These are phyloP conservation scores for Ennomos fuscantarius DNA, from an alignment of 2,888 invertebrate genomes.

Conservation along the genomic window DNA sequence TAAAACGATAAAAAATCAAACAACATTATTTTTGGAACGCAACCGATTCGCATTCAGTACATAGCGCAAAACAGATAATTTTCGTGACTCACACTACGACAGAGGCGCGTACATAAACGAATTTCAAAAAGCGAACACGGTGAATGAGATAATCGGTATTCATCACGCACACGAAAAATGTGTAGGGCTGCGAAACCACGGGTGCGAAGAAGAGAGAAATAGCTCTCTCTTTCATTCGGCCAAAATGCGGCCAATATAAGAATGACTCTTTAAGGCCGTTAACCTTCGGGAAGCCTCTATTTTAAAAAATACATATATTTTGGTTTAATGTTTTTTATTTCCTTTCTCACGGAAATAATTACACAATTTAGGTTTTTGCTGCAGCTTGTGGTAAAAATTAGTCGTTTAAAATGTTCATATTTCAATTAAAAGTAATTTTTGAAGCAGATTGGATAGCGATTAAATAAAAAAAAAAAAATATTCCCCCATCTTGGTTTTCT, in stretches of 20 bases:
- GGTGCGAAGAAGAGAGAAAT: constrained; percentile 63
- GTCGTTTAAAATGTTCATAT: too few relatives aligned
- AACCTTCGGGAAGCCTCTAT: constrained; percentile 64
- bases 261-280: constrained; percentile 80
- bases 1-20: constrained; percentile 66
- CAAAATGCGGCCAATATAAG: constrained; percentile 84
- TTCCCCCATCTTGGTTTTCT: constrained; percentile 3
- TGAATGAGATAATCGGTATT: constrained; percentile 80
- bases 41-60: constrained; percentile 65
- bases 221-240: constrained; percentile 71
- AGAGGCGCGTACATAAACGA: constrained; percentile 60
- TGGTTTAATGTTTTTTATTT: not conserved
- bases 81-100: constrained; percentile 69
- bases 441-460: too few relatives aligned
- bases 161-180: constrained; percentile 79
- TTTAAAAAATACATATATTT: constrained; percentile 36
- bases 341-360: too few relatives aligned
- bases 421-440: too few relatives aligned
- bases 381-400: too few relatives aligned
- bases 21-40: constrained; percentile 66
- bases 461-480: not conserved
- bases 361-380: too few relatives aligned
- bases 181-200: constrained; percentile 56
- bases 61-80: constrained; percentile 69
- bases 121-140: constrained; percentile 70